A percentile compares a stretch with the other conserved stretches of the same genome.
Evolutionary conservation across 2,888 invertebrate genomes (phyloP).

Genomic region (Celastrina argiolus): DNA sequence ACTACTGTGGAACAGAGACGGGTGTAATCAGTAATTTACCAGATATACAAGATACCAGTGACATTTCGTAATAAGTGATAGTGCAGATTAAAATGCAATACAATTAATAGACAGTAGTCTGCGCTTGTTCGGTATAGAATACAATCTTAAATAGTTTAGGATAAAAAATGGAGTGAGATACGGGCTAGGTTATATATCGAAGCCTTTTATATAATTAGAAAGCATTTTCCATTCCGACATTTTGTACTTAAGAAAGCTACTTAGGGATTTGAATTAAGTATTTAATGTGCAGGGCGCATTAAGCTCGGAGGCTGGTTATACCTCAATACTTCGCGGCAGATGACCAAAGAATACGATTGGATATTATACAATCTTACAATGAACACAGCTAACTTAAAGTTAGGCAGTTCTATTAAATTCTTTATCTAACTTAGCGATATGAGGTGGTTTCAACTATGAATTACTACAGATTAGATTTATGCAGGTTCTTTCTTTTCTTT

Average conservation of each 20-base stretch:
- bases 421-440: too few species aligned
- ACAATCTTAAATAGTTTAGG: slow-evolving; percentile 9
- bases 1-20: background rate
- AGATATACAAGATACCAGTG: background rate
- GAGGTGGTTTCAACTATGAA: too few species aligned
- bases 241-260: background rate
- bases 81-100: background rate
- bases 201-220: background rate
- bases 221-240: background rate
- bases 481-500: background rate
- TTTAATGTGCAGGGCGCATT: background rate
- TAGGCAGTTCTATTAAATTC: too few species aligned
- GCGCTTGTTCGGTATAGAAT: background rate
- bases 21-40: background rate
- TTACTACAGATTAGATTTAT: too few species aligned
- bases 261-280: background rate
- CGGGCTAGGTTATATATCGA: background rate
- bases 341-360: background rate
- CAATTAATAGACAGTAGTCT: background rate
- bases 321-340: background rate
- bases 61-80: background rate
- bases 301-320: background rate
- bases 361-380: background rate
- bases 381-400: too few species aligned
- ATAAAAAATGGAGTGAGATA: slow-evolving; percentile 11